Conservation (phyloP, 2,797 vertebrate genomes). For the Podarcis lilfordi region DNA sequence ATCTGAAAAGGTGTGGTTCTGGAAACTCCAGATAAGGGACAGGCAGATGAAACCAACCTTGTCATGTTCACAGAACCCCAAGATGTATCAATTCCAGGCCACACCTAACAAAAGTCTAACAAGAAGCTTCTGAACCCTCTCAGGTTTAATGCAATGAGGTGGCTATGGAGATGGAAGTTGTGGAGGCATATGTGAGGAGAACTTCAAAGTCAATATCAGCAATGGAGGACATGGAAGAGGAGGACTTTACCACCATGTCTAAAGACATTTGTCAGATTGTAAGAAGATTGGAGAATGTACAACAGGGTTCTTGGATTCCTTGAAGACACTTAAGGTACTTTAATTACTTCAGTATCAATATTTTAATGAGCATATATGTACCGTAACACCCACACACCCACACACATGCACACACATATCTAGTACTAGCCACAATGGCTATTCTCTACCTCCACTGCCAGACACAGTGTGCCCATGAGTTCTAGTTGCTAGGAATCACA, state of each 20-base stretch:
- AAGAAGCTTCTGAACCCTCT: not conserved
- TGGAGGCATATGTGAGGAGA: accelerated
- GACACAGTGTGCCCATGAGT: too few relatives aligned
- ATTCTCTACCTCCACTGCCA: too few relatives aligned
- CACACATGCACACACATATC: too few relatives aligned
- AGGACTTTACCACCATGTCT: slow-evolving; percentile 8
- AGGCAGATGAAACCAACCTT: slow-evolving; percentile 6
- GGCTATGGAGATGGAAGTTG: not conserved
- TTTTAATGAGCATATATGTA: not conserved
- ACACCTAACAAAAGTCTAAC: not conserved
- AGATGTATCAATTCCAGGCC: not conserved
- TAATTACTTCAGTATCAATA: not conserved
- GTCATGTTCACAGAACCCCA: not conserved
- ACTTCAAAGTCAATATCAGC: accelerated
- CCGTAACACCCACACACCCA: too few relatives aligned
- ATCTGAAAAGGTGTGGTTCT: accelerated
- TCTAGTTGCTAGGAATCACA: too few relatives aligned
- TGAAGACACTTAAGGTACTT: not conserved
- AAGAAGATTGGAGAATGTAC: not conserved
- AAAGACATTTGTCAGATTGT: not conserved
- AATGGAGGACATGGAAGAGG: not conserved
- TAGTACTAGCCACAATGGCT: not conserved
- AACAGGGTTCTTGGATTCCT: not conserved
- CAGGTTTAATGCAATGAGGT: accelerated
- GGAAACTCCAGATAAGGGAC: not conserved